A percentile compares a stretch with the other conserved stretches of the same genome.
Evolutionary conservation across 2,797 vertebrate genomes (phyloP).

Genomic region (Erethizon dorsatum): DNA sequence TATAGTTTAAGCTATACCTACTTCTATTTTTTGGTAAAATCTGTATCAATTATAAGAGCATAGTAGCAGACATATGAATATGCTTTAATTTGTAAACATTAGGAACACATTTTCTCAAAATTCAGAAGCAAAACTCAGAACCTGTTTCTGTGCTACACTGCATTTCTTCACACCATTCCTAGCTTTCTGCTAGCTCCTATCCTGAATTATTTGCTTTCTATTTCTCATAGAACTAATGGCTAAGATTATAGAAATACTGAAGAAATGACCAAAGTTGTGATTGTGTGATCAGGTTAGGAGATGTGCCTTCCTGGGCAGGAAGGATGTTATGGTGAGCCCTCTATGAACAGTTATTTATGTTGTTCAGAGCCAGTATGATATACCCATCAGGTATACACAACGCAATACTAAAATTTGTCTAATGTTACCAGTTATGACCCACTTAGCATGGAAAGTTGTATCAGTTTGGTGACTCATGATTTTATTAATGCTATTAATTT

Average conservation of each 20-base stretch:
- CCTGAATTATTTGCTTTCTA: constrained; percentile 64
- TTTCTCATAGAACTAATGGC: constrained; percentile 51
- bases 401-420: constrained; percentile 69
- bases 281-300: constrained; percentile 46
- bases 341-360: neutral
- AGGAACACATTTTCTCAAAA: constrained; percentile 62
- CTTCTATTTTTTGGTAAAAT: constrained; percentile 60
- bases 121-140: constrained; percentile 65
- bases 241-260: constrained; percentile 77
- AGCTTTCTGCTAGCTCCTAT: constrained; percentile 46
- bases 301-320: neutral
- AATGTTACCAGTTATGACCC: constrained; percentile 41
- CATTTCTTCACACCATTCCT: constrained; percentile 52
- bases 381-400: constrained; percentile 32
- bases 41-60: constrained; percentile 61
- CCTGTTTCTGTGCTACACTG: constrained; percentile 48
- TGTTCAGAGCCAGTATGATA: constrained; percentile 58
- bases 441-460: constrained; percentile 46
- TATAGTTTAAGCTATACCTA: constrained; percentile 56
- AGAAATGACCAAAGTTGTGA: constrained; percentile 51
- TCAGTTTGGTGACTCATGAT: constrained; percentile 47
- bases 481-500: constrained; percentile 72
- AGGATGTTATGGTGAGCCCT: constrained; percentile 61
- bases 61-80: constrained; percentile 57
- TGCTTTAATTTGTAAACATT: constrained; percentile 78